Percentiles rank a stretch among this genome's conserved stretches.
These are phyloP conservation scores for Rostratula benghalensis DNA, from an alignment of 2,113 vertebrate species.

Conservation along the genomic window DNA sequence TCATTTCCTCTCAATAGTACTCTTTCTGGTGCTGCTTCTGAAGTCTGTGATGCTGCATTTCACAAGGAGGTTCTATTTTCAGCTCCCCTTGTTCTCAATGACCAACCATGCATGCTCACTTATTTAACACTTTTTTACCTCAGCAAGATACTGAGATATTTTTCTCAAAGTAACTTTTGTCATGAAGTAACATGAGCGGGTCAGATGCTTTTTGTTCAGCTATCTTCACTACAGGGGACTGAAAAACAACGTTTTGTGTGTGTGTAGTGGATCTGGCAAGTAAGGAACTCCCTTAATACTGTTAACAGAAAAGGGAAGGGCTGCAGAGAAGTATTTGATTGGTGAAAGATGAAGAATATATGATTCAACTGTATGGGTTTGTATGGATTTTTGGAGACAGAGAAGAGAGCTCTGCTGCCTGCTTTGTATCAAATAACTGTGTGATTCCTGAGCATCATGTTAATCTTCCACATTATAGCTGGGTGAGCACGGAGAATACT, in stretches of 20 bases:
- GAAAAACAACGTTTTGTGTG: not conserved
- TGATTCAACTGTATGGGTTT: not conserved
- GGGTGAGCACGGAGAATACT: not conserved
- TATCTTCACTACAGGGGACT: not conserved
- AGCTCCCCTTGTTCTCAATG: constrained; percentile 37
- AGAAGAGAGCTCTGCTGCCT: not conserved
- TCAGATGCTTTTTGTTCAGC: not conserved
- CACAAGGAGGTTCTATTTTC: constrained; percentile 51
- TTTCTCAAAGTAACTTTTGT: constrained; percentile 23
- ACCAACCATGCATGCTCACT: constrained; percentile 12
- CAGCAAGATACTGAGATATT: not conserved
- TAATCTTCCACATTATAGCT: not conserved
- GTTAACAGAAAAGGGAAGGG: not conserved
- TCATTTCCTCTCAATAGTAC: not conserved
- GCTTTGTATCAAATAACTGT: not conserved
- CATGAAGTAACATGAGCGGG: not conserved
- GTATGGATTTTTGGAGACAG: not conserved
- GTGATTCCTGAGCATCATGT: not conserved
- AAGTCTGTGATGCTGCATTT: constrained; percentile 10
- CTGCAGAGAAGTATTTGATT: not conserved
- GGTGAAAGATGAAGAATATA: not conserved
- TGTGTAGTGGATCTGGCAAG: not conserved
- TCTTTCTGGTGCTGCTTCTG: constrained; percentile 19
- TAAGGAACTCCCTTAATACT: not conserved
- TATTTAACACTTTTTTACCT: constrained; percentile 26